phyloP scores from a whole-genome alignment of 2,113 vertebrate species.

The Pitta sordida region DNA sequence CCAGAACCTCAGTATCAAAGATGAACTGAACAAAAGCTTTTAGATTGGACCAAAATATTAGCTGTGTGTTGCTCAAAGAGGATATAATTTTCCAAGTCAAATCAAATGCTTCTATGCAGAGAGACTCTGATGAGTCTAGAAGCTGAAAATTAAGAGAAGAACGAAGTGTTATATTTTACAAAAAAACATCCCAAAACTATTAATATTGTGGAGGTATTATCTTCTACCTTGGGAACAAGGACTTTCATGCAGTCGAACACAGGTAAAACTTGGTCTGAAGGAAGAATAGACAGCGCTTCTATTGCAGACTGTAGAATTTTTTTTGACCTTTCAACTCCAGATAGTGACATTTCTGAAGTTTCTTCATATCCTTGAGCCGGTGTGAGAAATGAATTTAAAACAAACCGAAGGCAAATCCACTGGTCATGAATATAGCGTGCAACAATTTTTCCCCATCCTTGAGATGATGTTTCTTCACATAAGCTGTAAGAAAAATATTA shows the following conservation, averaged over 20 bases:
- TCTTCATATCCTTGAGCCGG: background rate
- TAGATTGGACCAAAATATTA: slow-evolving; percentile 90
- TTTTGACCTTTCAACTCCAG: background rate
- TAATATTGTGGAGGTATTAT: background rate
- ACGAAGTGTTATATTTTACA: background rate
- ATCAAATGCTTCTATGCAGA: slow-evolving; percentile 84
- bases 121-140: slow-evolving; percentile 66
- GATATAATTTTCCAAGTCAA: slow-evolving; percentile 84
- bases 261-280: slow-evolving; percentile 82
- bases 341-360: background rate
- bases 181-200: background rate
- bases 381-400: slow-evolving; percentile 58
- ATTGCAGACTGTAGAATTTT: slow-evolving; percentile 71
- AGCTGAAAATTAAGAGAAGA: slow-evolving; percentile 69
- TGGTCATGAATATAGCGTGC: slow-evolving; percentile 84
- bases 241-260: slow-evolving; percentile 84
- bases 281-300: slow-evolving; percentile 84
- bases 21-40: slow-evolving; percentile 83
- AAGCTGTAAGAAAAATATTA: slow-evolving; percentile 52
- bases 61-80: slow-evolving; percentile 84
- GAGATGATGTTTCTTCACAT: slow-evolving; percentile 55
- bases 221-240: slow-evolving; percentile 81
- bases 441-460: slow-evolving; percentile 86
- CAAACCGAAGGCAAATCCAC: slow-evolving; percentile 84
- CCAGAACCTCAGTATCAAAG: slow-evolving; percentile 79